A percentile compares a stretch with the other conserved stretches of the same genome.
Conservation (phyloP, 2,797 vertebrate species). For the Eutrigla gurnardus region DNA sequence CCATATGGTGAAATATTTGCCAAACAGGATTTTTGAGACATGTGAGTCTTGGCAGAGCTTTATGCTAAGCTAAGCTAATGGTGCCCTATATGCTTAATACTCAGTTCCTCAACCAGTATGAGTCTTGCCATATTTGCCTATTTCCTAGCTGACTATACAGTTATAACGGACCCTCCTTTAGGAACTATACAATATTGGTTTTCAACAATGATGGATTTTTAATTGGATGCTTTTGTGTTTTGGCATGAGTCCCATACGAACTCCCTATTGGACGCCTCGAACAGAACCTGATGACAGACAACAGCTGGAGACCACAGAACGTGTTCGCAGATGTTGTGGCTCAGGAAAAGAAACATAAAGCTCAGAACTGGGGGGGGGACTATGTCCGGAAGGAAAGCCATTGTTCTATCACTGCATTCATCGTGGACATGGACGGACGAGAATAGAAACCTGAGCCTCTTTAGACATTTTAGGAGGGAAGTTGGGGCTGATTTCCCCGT, state of each 20-base stretch:
- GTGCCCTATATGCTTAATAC: too few relatives aligned
- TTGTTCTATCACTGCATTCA: slow-evolving; percentile 68
- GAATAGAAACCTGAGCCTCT: slow-evolving; percentile 61
- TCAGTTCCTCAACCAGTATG: neutral
- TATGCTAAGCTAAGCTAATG: neutral
- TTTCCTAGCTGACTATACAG: neutral
- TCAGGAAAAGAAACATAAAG: slow-evolving; percentile 64
- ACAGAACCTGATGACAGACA: slow-evolving; percentile 38
- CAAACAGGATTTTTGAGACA: too few relatives aligned
- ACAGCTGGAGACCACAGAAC: slow-evolving; percentile 66
- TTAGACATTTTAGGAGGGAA: slow-evolving; percentile 47
- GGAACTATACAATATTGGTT: slow-evolving; percentile 19
- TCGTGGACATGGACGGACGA: slow-evolving; percentile 34
- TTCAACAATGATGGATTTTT: slow-evolving; percentile 26
- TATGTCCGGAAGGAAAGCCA: slow-evolving; percentile 77
- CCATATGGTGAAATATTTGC: too few relatives aligned
- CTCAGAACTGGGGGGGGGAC: slow-evolving; percentile 35
- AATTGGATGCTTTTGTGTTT: slow-evolving; percentile 13
- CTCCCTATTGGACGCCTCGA: neutral
- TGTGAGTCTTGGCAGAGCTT: neutral
- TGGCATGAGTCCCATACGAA: neutral
- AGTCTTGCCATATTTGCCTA: neutral
- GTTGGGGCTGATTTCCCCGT: slow-evolving; percentile 39
- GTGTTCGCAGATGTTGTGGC: slow-evolving; percentile 64
- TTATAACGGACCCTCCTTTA: neutral